These are phyloP conservation scores for Nannoperca obscura DNA, from an alignment of 2,797 vertebrate genomes.

Conservation along the genomic window DNA sequence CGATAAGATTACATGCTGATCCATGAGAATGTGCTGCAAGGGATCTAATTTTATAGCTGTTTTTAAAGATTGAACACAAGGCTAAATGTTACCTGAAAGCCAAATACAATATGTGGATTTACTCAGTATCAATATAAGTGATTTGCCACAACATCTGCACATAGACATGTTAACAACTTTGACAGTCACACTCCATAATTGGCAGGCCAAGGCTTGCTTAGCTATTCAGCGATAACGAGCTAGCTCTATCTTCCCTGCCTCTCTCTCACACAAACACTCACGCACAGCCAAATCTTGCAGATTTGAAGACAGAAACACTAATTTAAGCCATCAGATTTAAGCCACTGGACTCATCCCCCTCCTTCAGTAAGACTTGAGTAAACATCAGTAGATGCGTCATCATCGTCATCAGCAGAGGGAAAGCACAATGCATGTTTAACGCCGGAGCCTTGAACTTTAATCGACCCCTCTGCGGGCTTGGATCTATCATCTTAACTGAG, in stretches of 20 bases:
- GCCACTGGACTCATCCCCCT: constrained; percentile 6
- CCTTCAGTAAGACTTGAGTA: constrained; percentile 15
- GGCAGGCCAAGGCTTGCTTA: constrained; percentile 63
- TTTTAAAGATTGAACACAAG: constrained; percentile 31
- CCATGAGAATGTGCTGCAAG: constrained; percentile 25
- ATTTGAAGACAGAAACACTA: constrained; percentile 39
- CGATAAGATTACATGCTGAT: constrained; percentile 23
- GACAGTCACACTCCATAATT: constrained; percentile 79
- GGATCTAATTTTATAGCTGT: constrained; percentile 28
- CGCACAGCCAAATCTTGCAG: constrained; percentile 29
- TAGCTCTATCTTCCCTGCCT: constrained; percentile 28
- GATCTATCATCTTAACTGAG: constrained; percentile 77
- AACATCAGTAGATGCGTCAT: constrained; percentile 24
- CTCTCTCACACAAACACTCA: constrained; percentile 25
- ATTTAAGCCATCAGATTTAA: constrained; percentile 30
- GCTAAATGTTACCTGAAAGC: constrained; percentile 45
- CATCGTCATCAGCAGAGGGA: constrained; percentile 22
- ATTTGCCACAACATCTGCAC: constrained; percentile 71
- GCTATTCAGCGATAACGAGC: constrained; percentile 81
- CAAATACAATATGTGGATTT: constrained; percentile 47
- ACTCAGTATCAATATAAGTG: constrained; percentile 46
- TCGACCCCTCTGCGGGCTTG: constrained; percentile 59
- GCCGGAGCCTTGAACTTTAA: constrained; percentile 66
- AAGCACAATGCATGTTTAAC: constrained; percentile 35
- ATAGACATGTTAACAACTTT: constrained; percentile 73